Base-by-base conservation (phyloP, 2,797 vertebrate species). In the Toxotes lorentzi region DNA sequence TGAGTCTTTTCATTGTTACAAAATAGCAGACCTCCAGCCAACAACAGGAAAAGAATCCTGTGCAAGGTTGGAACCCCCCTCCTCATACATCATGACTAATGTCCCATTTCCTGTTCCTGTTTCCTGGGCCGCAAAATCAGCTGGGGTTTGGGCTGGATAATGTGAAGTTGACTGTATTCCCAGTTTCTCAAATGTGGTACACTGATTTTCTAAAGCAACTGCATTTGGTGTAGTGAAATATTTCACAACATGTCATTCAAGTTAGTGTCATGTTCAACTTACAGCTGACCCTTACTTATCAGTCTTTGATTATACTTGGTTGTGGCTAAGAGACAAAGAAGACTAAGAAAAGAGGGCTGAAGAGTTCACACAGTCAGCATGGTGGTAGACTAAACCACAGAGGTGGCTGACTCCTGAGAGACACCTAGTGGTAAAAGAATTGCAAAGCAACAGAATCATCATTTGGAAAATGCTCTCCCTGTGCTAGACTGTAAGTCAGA, bases 11-110 rank as follows among this genome's bases (percentile, higher is more conserved):
- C 47, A 76, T 87, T 82, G 70, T 81, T 67, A 47, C 56, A 51
- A 76, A 78, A 58, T 38, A 7, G 12, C 56, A 76, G 76, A 71
- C 68, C 59, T 70, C 11, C 34, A 79, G 82, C 70, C 78, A 90
- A 87, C 81, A 89, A 90, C 90, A 93, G 91, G 91, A 94, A 92
- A 81, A 83, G 80, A 76, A 85, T 85, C 90, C 92, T 87, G 85
- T 45, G 40, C 58, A 58, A 62, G 45, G 35, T 34, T 58, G 66
- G 48, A 38, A 75, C 59, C 65, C 27, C 13, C 60, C 58, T 24
- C 61, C 45, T 59, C 66, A 59, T 84, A 75, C 67, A 79, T 87
- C 53, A 84, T 93, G 87, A 92, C 79, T 86, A 87, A 88, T 88
- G 79, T 82, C 84, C 65, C 30, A 63, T 88, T 92, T 93, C 91